These are phyloP conservation scores for Leptothorax acervorum DNA, from an alignment of 2,888 invertebrate genomes.

Conservation along the genomic window DNA sequence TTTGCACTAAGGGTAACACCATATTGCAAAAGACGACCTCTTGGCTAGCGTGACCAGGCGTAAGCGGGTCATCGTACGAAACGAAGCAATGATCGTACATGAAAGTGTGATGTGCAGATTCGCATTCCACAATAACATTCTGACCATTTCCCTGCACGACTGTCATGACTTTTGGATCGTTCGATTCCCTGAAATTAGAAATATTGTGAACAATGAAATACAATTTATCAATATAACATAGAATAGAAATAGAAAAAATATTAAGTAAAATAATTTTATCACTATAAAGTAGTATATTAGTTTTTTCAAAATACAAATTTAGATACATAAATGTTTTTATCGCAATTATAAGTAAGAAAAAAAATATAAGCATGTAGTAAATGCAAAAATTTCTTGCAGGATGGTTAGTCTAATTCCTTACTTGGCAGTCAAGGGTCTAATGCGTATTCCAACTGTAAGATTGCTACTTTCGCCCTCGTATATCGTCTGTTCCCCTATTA, in stretches of 20 bases:
- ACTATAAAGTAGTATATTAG: neutral
- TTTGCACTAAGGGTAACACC: conserved; percentile 90
- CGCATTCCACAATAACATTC: conserved; percentile 85
- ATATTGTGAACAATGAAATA: conserved; percentile 81
- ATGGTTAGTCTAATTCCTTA: conserved; percentile 82
- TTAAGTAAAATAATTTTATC: neutral
- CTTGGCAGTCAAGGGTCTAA: conserved; percentile 89
- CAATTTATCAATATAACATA: conserved; percentile 83
- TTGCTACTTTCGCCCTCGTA: conserved; percentile 88
- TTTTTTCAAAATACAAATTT: too few relatives aligned
- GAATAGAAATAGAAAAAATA: neutral
- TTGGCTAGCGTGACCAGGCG: conserved; percentile 88
- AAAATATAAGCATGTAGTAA: neutral
- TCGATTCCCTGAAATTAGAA: conserved; percentile 83
- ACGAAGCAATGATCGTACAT: conserved; percentile 87
- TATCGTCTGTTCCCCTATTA: conserved; percentile 82
- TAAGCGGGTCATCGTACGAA: conserved; percentile 83
- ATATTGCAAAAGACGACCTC: conserved; percentile 89
- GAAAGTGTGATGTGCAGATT: conserved; percentile 85
- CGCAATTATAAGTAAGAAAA: neutral
- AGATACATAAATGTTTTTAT: too few relatives aligned
- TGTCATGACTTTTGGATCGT: conserved; percentile 82
- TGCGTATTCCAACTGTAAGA: conserved; percentile 91
- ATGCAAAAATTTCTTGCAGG: neutral
- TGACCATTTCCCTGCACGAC: conserved; percentile 86